phyloP scores from a whole-genome alignment of 2,113 vertebrate genomes.

The Oplegnathus fasciatus region DNA sequence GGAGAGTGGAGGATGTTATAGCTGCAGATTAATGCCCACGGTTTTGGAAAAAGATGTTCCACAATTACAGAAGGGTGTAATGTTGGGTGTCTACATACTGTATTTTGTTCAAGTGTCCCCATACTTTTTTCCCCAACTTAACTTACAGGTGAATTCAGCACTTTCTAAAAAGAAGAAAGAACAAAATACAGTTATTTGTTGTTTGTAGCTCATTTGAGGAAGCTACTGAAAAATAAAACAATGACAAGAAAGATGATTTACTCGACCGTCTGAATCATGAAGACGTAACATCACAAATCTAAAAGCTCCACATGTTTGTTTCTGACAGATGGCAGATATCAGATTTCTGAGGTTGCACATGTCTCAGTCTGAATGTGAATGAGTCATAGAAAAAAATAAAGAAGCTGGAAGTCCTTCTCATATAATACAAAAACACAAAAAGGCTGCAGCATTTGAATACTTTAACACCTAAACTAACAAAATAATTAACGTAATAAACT shows the following conservation, averaged over 20 bases:
- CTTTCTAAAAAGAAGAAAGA: no score
- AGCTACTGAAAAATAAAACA: not conserved
- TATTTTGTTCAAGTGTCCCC: no score
- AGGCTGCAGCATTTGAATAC: not conserved
- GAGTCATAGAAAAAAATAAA: conserved; percentile 13
- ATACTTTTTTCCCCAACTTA: no score
- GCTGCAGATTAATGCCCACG: no score
- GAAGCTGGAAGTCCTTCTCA: not conserved
- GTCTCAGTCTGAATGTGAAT: conserved; percentile 5
- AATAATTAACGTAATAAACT: not conserved
- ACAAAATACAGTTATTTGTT: not conserved
- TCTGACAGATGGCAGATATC: not conserved
- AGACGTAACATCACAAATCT: not conserved
- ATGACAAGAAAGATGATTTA: not conserved
- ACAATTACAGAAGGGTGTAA: no score
- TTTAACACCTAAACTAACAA: conserved; percentile 5
- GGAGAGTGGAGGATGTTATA: no score
- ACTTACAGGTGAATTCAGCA: no score
- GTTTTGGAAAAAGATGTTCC: no score
- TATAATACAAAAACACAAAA: not conserved
- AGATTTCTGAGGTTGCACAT: not conserved
- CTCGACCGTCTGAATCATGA: conserved; percentile 9
- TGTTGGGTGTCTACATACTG: no score
- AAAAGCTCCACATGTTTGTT: conserved; percentile 15
- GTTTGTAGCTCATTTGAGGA: not conserved